Base-by-base conservation (phyloP, 2,113 vertebrate species). In the Thomomys bottae region DNA sequence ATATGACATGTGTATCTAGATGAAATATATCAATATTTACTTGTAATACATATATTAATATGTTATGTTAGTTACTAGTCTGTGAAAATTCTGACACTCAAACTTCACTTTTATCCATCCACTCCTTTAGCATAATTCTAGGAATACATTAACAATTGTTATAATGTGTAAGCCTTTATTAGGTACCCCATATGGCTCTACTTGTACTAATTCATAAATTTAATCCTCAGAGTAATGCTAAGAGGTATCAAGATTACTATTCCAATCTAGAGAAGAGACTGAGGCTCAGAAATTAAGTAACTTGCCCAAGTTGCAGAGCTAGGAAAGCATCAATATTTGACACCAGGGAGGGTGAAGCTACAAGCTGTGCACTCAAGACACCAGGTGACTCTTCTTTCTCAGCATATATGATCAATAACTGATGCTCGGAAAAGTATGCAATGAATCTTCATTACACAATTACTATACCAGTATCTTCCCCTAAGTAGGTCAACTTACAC, bases 261-360 rank as follows among this genome's bases (percentile, higher is more conserved):
- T 3, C 54, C 8, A 26, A 59, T 61, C 30, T 90, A 63, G 72
- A 82, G 10, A 73, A 91, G 64, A 88, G 83, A 80, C 8, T 28
- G 42, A 93, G 71, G 61, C 20, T 90, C 11, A 49, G 61, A 90
- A 30, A 71, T 54, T 68, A 76, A 82, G 3, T 57, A 89, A 87
- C 15, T 73, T 45, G 28, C 9, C 68, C 26, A 54, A 54, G 49
- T 15, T 15, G 14, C 59, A 61, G 59, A 61, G 24, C 59, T 61
- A 81, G 63, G 20, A 67, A 54, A 72, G 2, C 42, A 26, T 40
- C 63, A 12, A 75, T 34, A 54, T 28, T 8, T 77, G 68, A 90
- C 49, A 20, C 59, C 15, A 72, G n/a, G 42, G 40, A 45, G 36
- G 40, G 17, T 45, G 38, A 71, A 45, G 26, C 18, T 38, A 24